These are phyloP conservation scores for Callyntrura guangdongensis DNA, from an alignment of 2,888 invertebrate species.

Conservation along the genomic window DNA sequence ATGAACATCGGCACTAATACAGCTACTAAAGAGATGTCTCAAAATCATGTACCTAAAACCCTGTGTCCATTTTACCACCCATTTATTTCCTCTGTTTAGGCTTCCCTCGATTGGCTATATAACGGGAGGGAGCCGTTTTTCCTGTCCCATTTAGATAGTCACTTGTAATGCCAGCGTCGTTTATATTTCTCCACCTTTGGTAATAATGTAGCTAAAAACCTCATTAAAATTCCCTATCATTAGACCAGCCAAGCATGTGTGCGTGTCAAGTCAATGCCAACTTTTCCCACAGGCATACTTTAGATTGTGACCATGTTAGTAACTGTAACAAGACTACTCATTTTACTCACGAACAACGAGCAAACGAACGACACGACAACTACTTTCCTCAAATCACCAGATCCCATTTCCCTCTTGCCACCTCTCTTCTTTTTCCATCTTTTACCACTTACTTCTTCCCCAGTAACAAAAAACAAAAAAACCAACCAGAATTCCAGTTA, in stretches of 20 bases:
- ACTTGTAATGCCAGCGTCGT: no score
- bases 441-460: background rate
- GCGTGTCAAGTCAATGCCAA: slow-evolving; percentile 58
- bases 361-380: no score
- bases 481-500: background rate
- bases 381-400: slow-evolving; percentile 17
- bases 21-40: no score
- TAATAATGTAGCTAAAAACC: background rate
- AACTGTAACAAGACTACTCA: background rate
- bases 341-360: background rate
- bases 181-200: no score
- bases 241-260: slow-evolving; percentile 15
- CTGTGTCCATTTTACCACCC: no score
- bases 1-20: no score
- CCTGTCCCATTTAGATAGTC: no score
- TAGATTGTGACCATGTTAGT: slow-evolving; percentile 21
- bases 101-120: no score
- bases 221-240: slow-evolving; percentile 64
- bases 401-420: slow-evolving; percentile 34
- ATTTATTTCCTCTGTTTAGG: no score
- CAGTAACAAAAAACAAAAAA: background rate
- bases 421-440: background rate
- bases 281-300: slow-evolving; percentile 55
- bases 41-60: no score
- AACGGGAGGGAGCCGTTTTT: no score